Evolutionary conservation across 2,888 invertebrate species (phyloP), one percentile per base, ranked within the genome.

Genomic region (Cerceris rybyensis): DNA sequence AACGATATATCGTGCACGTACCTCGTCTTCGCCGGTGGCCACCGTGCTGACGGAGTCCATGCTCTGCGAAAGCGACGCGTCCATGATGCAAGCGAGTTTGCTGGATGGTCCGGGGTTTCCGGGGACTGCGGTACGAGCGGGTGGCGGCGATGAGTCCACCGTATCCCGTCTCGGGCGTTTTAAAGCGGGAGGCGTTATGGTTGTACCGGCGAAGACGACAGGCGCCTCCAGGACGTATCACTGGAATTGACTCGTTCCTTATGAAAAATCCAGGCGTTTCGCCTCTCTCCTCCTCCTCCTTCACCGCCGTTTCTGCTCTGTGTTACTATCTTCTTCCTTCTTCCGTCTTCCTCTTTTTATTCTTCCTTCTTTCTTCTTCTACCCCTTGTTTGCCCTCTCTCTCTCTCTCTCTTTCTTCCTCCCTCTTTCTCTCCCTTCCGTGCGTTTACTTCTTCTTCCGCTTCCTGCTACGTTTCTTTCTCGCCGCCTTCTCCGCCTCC

Each of bases 21-120:
- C 98, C 98, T 98, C 98, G 95, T 98, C 98, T 94, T 98, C 98
- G 93, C 98, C 97, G 93, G 97, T 97, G 92, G 96, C 96, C 72
- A 92, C 92, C 89, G 98, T 98, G 94, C 98, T 98, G 93, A 98
- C 98, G 90, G 98, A 98, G 94, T 98, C 98, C 98, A 98, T 98
- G 94, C 98, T 98, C 94, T 98, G 98, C 93, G 98, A 98, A 92
- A 97, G 95, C 91, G 97, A 96, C 92, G 95, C 95, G 93, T 95
- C 95, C 94, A 95, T 95, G 92, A 93, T 93, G 92, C 93, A 93
- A 89, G 93, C 91, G 85, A 91, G 88, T 84, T 90, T 90, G 89
- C 86, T 88, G 83, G 90, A 89, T 84, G 90, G 88, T 85, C 90
- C 89, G 90, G 89, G 90, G 88, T 89, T 90, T 84, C 91, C 92